Conservation (phyloP, 2,797 vertebrate genomes). For the Phalloptychus januarius region DNA sequence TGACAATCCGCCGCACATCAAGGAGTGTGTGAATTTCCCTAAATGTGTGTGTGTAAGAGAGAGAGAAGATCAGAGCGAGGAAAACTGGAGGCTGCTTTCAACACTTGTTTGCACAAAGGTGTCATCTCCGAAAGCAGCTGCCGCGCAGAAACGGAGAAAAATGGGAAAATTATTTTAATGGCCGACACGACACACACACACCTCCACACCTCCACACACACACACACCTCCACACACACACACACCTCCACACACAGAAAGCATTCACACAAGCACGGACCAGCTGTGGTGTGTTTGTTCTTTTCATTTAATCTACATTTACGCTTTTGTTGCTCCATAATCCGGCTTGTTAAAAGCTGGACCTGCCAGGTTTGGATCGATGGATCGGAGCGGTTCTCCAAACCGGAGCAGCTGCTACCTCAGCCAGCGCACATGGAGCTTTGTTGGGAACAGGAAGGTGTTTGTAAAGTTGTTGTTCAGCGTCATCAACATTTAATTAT, state of each 20-base stretch:
- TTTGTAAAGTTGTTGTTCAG: slow-evolving; percentile 43
- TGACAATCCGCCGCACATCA: slow-evolving; percentile 79
- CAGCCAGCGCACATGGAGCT: slow-evolving; percentile 18
- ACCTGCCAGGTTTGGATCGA: slow-evolving; percentile 19
- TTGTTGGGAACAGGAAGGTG: slow-evolving; percentile 44
- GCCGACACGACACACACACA: slow-evolving; percentile 26
- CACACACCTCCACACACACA: slow-evolving; percentile 14
- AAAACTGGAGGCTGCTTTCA: slow-evolving; percentile 64
- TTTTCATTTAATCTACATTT: slow-evolving; percentile 57
- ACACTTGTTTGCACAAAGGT: slow-evolving; percentile 73
- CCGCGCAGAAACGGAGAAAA: slow-evolving; percentile 16
- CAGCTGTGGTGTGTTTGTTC: slow-evolving; percentile 55
- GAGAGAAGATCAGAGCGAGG: slow-evolving; percentile 59
- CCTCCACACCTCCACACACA: slow-evolving; percentile 13
- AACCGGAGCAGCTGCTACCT: slow-evolving; percentile 20
- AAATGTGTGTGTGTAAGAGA: slow-evolving; percentile 24
- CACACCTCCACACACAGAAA: slow-evolving; percentile 9
- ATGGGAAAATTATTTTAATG: slow-evolving; percentile 57
- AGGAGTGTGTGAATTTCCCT: slow-evolving; percentile 49
- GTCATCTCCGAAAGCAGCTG: slow-evolving; percentile 67
- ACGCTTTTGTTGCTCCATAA: slow-evolving; percentile 43
- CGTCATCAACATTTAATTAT: slow-evolving; percentile 58
- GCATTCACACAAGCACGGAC: slow-evolving; percentile 19
- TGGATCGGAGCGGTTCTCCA: not conserved
- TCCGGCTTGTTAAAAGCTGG: slow-evolving; percentile 46